Conservation (phyloP, 2,888 invertebrate species). For the Dusona sp. region DNA sequence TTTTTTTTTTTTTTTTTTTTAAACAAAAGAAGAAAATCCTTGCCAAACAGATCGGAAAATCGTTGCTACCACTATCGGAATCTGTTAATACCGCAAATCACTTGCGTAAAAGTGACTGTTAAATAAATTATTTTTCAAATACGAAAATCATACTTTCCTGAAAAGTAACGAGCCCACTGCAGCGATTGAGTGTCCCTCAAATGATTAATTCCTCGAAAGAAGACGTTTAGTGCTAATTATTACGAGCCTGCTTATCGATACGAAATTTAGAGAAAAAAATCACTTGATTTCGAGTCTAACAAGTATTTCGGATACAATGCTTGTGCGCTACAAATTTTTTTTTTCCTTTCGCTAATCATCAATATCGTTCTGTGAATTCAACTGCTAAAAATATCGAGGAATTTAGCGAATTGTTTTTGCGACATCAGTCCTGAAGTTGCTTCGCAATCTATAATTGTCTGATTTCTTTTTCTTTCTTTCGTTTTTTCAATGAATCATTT, state of each 20-base stretch:
- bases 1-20: neutral
- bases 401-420: neutral
- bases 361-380: neutral
- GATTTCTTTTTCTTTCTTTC: constrained; percentile 34
- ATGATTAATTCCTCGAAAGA: neutral
- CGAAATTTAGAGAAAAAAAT: neutral
- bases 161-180: constrained; percentile 9
- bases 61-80: neutral
- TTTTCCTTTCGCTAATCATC: constrained; percentile 11
- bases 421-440: neutral
- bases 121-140: neutral
- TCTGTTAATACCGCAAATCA: neutral
- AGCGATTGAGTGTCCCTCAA: neutral
- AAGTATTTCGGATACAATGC: constrained; percentile 11
- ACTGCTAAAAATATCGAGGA: neutral
- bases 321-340: constrained; percentile 32
- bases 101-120: neutral
- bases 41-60: neutral
- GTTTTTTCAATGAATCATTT: constrained; percentile 7
- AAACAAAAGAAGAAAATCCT: neutral
- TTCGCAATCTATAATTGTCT: constrained; percentile 19
- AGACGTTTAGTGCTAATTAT: neutral
- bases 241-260: neutral
- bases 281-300: neutral
- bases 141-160: neutral